Conservation (phyloP, 2,888 invertebrate species). For the Agrotis segetum region DNA sequence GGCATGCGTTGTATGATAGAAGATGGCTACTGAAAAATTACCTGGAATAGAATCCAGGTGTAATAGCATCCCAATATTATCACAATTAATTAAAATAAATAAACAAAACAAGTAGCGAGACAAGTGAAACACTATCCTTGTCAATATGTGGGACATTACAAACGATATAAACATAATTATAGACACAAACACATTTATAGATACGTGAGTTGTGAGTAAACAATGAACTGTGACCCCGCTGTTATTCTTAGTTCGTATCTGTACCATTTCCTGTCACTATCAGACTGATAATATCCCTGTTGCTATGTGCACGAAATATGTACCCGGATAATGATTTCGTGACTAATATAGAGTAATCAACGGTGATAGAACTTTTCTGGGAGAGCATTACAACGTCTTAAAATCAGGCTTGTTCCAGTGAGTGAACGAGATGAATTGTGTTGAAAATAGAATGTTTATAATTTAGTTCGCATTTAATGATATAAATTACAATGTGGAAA, state of each 20-base stretch:
- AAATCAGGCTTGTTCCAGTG: too few relatives aligned
- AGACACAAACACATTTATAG: not conserved
- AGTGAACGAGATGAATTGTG: too few relatives aligned
- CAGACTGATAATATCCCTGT: constrained; percentile 68
- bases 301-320: constrained; percentile 78
- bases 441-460: too few relatives aligned
- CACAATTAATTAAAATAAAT: not conserved
- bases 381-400: too few relatives aligned
- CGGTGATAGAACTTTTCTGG: not conserved
- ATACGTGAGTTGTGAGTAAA: constrained; percentile 64
- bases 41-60: too few relatives aligned
- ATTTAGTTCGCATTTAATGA: too few relatives aligned
- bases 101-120: constrained; percentile 25
- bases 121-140: constrained; percentile 59
- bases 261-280: constrained; percentile 68
- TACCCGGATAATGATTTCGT: constrained; percentile 41
- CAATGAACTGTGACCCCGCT: constrained; percentile 71
- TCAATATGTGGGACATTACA: constrained; percentile 64
- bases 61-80: not conserved
- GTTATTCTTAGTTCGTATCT: constrained; percentile 76
- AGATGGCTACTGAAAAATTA: too few relatives aligned
- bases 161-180: constrained; percentile 49
- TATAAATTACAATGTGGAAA: too few relatives aligned
- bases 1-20: too few relatives aligned
- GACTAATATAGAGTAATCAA: constrained; percentile 43